Base-by-base conservation (phyloP, 2,113 vertebrate genomes). In the Actenoides lindsayi region DNA sequence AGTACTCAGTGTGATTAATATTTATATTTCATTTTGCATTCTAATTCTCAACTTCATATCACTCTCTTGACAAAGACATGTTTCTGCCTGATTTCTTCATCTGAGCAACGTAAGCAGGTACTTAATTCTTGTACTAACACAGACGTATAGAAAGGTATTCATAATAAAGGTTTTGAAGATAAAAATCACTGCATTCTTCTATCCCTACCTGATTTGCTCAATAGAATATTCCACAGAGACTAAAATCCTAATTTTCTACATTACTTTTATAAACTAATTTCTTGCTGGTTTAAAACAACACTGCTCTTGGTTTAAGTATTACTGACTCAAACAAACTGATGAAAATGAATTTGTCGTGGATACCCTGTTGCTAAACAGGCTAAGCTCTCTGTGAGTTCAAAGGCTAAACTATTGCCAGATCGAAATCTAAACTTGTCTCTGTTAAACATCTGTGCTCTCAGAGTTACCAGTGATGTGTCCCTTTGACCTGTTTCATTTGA, bases 401-500 rank as follows among this genome's bases (percentile, higher is more conserved):
- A 94, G 56, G 68, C 74, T 89, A 74, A 90, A 77, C 30, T 76
- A 23, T 44, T 97, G 94, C 89, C 95, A 96, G 63, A 88, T 86
- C 70, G 59, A 70, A 91, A 91, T 96, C 95, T 59, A 73, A 88
- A 95, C 79, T 97, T 90, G 96, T 97, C 93, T 97, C 87, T 94
- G 90, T 77, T 89, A 95, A 98, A 98, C 98, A 98, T 98, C 97
- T 98, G 98, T 97, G 96, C 92, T 86, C 60, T 92, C 68, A 93
- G 89, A 93, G 91, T 94, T 96, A 97, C 83, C 93, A 91, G 20
- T 64, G 73, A 57, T 93, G 13, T 94, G 96, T 96, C 92, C 93
- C 93, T 98, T 97, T 98, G 97, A 98, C 97, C 97, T 96, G 35
- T 89, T 96, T 97, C 68, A 96, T 97, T 97, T 97, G 97, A 97